Evolutionary conservation across 2,113 vertebrate genomes (phyloP), one percentile per base, ranked within the genome.

Genomic region (Uropsilus gracilis): DNA sequence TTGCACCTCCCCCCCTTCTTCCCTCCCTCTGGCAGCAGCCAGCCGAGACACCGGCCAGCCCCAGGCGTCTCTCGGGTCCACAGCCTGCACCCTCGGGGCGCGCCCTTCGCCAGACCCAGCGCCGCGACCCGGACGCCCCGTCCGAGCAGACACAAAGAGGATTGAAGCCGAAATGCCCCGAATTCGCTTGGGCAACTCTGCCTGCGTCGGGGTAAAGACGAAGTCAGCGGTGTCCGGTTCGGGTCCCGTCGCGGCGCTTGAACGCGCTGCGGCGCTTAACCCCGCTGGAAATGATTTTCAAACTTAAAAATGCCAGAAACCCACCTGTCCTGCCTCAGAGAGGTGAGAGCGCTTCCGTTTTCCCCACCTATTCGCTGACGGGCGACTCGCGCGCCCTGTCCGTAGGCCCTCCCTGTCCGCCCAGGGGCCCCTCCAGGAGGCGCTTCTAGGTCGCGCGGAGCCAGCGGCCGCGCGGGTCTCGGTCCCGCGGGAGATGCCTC

Each of bases 381-480:
- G 0, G 8, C 7, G 24, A 57, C 66, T 76, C 14, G 2, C 20
- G 34, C 11, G 12, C 37, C 71, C 26, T 6, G 44, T 55, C 50
- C 53, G 18, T 55, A 24, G 8, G n/a, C 53, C 8, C 68, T 71
- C 28, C 14, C 2, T 59, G 13, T 32, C 32, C 2, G 13, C 59
- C 34, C 64, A 1, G 66, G 39, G 8, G 63, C 16, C 30, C 73
- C 14, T 89, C 14, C 28, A 2, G 44, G 11, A 61, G 17, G 57
- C 82, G 5, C 1, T 8, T 46, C 18, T 1, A 9, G 17, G 24
- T 80, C 9, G 2, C 50, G 0, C 2, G 1, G 75, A n/a, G 63
- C 16, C 73, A 2, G 2, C 3, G 55, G 55, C 50, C 2, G 26
- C 26, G 24, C 44, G 18, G 17, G 6, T 1, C 6, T 16, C 48